A percentile compares a stretch with the other conserved stretches of the same genome.
Evolutionary conservation across 30 jellyfish, hydroid and myxozoan genomes (phyloP).

Genomic region (Turritopsis rubra): DNA sequence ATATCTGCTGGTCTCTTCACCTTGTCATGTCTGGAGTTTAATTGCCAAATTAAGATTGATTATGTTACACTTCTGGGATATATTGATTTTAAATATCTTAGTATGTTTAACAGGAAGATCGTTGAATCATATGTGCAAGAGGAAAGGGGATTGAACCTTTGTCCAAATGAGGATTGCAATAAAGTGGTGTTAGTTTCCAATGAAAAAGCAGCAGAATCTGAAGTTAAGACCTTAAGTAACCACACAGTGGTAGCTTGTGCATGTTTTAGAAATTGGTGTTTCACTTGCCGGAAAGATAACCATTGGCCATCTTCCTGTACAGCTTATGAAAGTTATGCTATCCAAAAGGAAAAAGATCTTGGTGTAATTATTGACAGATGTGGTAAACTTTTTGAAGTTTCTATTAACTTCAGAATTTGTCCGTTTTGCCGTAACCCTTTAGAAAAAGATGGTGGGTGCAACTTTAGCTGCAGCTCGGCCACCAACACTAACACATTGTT

Average conservation of each 20-base stretch:
- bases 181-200: neutral
- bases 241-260: neutral
- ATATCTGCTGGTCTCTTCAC: neutral
- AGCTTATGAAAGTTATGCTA: slow-evolving; percentile 1
- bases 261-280: neutral
- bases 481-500: too few relatives aligned
- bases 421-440: slow-evolving; percentile 4
- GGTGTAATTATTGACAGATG: neutral
- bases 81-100: neutral
- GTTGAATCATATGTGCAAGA: neutral
- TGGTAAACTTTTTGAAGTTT: slow-evolving; percentile 8
- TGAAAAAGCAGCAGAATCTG: neutral
- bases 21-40: neutral
- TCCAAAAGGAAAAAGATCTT: neutral
- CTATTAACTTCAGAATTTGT: neutral
- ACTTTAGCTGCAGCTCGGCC: too few relatives aligned
- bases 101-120: neutral
- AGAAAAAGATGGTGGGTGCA: slow-evolving; percentile 4
- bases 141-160: neutral
- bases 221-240: neutral
- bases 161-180: neutral
- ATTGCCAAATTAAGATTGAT: neutral
- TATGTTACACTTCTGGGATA: neutral
- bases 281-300: neutral
- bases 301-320: slow-evolving; percentile 13